Base-by-base conservation (phyloP, 2,113 vertebrate genomes). In the Paradisaea rubra region DNA sequence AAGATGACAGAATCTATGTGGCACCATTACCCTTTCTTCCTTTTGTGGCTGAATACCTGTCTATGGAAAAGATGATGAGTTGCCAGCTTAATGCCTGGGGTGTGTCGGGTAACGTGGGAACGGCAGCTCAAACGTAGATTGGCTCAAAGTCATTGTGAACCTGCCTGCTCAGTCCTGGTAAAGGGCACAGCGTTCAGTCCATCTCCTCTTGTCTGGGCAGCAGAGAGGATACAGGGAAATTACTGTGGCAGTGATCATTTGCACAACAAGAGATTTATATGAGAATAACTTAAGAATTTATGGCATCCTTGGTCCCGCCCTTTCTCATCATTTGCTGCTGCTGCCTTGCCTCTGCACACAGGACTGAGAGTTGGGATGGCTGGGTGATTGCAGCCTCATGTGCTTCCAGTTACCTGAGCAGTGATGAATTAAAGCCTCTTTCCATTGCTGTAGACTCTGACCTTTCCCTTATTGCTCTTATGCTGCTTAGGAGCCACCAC, bases 401-500 rank as follows among this genome's bases (percentile, higher is more conserved):
- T 80, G 31, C 33, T 80, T 72, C 78, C 25, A 5, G 53, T 85
- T 82, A 24, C 66, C 21, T 66, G 19, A 53, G 33, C 35, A 72
- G 28, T 17, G 37, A 56, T 60, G 56, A 86, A 68, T 61, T 44
- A 56, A 61, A 81, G 13, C 31, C 12, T 35, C 37, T 17, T 56
- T n/a, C n/a, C 18, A 8, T 30, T 64, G 47, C 47, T 28, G 23
- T 9, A 42, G n/a, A 33, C 53, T 76, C 64, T 91, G 37, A 89
- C 17, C 28, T 79, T 76, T 94, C 15, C 41, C 25, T 39, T 66
- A 18, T 52, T 87, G 39, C 86, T 94, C 52, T 84, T 69, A 2
- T 1, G 0, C 88, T 42, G 31, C 72, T 52, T 74, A 98, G 98
- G 98, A 98, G 89, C 97, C 97, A 25, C 93, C 96, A 5, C 98